A percentile compares a stretch with the other conserved stretches of the same genome.
phyloP scores from a whole-genome alignment of 2,113 vertebrate species.

The Bungarus multicinctus region DNA sequence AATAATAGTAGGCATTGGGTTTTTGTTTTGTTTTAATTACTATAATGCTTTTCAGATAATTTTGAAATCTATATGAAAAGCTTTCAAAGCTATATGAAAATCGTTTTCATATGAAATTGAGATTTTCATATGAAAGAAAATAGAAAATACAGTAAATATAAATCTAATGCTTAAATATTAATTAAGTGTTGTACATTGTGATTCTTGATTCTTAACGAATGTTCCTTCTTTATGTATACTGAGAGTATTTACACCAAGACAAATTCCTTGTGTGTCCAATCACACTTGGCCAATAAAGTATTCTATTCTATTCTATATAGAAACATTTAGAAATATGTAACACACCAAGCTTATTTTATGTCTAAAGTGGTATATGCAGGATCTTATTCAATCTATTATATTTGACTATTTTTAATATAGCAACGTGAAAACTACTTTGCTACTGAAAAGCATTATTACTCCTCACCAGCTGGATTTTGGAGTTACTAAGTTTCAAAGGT shows the following conservation, averaged over 20 bases:
- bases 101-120: background rate
- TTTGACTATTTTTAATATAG: background rate
- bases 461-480: background rate
- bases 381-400: background rate
- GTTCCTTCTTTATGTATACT: too few relatives aligned
- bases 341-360: background rate
- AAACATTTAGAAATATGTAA: background rate
- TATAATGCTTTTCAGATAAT: too few relatives aligned
- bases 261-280: too few relatives aligned
- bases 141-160: background rate
- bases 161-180: background rate
- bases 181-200: too few relatives aligned
- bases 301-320: too few relatives aligned
- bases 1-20: fast-evolving
- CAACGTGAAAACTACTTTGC: background rate
- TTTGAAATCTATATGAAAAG: too few relatives aligned
- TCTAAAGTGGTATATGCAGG: background rate
- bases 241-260: too few relatives aligned
- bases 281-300: too few relatives aligned
- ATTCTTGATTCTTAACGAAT: too few relatives aligned
- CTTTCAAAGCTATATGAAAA: background rate
- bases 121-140: background rate
- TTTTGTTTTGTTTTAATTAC: background rate
- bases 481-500: background rate
- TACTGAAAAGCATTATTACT: background rate